These are phyloP conservation scores for Gorsachius goisagi DNA, from an alignment of 2,113 vertebrate species.

Conservation along the genomic window DNA sequence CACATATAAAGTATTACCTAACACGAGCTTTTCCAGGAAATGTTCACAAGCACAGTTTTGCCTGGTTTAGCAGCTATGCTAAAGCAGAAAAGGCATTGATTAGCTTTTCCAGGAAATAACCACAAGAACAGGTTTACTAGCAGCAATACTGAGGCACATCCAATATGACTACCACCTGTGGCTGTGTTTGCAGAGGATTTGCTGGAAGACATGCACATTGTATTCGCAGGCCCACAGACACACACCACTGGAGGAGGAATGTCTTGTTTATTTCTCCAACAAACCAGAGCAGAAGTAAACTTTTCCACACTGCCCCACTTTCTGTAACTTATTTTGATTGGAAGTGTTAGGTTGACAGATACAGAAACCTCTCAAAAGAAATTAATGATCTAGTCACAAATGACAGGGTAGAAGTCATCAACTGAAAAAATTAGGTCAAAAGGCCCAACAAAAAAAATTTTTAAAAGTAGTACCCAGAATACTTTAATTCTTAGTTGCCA, in stretches of 20 bases:
- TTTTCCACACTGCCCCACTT: not conserved
- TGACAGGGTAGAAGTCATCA: not conserved
- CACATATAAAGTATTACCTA: rapidly evolving
- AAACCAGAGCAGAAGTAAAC: not conserved
- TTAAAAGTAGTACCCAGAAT: not conserved
- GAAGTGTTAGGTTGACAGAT: not conserved
- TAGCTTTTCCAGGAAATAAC: conserved; percentile 1
- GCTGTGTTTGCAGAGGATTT: not conserved
- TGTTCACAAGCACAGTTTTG: not conserved
- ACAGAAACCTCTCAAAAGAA: not conserved
- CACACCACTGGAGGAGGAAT: not conserved
- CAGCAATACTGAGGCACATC: not conserved
- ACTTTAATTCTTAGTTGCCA: not conserved
- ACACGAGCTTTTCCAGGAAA: not conserved
- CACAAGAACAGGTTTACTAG: not conserved
- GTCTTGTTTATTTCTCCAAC: not conserved
- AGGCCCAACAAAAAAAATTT: not conserved
- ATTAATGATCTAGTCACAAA: not conserved
- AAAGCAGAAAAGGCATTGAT: not conserved
- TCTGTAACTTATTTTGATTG: not conserved
- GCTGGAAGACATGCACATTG: not conserved
- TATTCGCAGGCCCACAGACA: not conserved
- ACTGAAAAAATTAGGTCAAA: not conserved
- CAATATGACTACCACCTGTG: not conserved
- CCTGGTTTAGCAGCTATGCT: not conserved